phyloP scores from a whole-genome alignment of 2,888 invertebrate genomes.

The Stenodera caucasica region DNA sequence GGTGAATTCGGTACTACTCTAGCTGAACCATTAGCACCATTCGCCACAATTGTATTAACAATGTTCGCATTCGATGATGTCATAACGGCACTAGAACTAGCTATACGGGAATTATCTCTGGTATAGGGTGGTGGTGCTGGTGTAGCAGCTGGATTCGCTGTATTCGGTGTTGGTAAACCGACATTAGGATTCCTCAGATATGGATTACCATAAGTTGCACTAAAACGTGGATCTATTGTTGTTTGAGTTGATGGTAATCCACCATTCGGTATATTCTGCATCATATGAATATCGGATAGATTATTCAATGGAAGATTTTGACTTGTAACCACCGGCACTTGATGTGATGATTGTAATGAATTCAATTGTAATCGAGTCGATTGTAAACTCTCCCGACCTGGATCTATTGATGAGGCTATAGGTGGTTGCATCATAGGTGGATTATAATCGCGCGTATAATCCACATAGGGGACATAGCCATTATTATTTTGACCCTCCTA shows the following conservation, averaged over 20 bases:
- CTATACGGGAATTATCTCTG: slow-evolving; percentile 50
- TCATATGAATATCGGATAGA: slow-evolving; percentile 50
- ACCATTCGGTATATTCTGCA: slow-evolving; percentile 50
- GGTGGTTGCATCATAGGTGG: slow-evolving; percentile 70
- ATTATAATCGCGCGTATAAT: slow-evolving; percentile 86
- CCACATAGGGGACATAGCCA: slow-evolving; percentile 86
- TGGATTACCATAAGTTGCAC: slow-evolving; percentile 88
- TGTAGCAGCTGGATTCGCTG: slow-evolving; percentile 74
- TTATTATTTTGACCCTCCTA: slow-evolving; percentile 82
- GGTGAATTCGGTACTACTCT: slow-evolving; percentile 58
- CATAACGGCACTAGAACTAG: slow-evolving; percentile 48
- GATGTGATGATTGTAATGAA: slow-evolving; percentile 51
- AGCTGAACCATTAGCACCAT: slow-evolving; percentile 55
- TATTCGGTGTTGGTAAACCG: slow-evolving; percentile 65
- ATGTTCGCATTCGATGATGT: slow-evolving; percentile 51
- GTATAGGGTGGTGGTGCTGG: slow-evolving; percentile 78
- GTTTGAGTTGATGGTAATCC: slow-evolving; percentile 44
- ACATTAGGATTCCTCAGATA: slow-evolving; percentile 69
- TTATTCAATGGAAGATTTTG: slow-evolving; percentile 50
- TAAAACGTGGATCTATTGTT: slow-evolving; percentile 79
- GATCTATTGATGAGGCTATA: slow-evolving; percentile 60
- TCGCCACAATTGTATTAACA: slow-evolving; percentile 57
- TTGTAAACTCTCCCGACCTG: slow-evolving; percentile 51
- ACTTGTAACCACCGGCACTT: slow-evolving; percentile 45
- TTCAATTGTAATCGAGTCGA: slow-evolving; percentile 55